Percentiles rank a stretch among this genome's conserved stretches.
phyloP scores from a whole-genome alignment of 2,888 invertebrate species.

The Spisula subtruncata region DNA sequence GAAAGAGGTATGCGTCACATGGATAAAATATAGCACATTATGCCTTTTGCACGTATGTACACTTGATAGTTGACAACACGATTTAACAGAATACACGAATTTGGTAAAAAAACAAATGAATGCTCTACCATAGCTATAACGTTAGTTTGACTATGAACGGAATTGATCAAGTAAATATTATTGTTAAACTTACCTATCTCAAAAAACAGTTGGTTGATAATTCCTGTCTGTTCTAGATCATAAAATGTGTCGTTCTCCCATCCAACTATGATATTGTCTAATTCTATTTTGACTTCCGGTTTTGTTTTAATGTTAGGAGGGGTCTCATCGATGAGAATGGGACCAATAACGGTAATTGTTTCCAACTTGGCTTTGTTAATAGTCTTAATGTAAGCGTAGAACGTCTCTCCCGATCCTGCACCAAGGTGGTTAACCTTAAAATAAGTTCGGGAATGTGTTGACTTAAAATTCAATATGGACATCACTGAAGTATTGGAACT shows the following conservation, averaged over 20 bases:
- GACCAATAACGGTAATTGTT: slow-evolving; percentile 60
- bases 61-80: too few relatives aligned
- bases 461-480: slow-evolving; percentile 59
- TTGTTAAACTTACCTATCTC: slow-evolving; percentile 63
- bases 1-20: too few relatives aligned
- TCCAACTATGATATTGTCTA: slow-evolving; percentile 45
- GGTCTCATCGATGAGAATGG: slow-evolving; percentile 73
- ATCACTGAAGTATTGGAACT: slow-evolving; percentile 29
- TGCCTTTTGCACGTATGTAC: too few relatives aligned
- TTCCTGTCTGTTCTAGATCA: slow-evolving; percentile 66
- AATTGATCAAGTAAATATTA: background rate
- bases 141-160: too few relatives aligned
- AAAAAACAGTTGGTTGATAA: slow-evolving; percentile 53
- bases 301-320: slow-evolving; percentile 59
- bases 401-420: slow-evolving; percentile 51
- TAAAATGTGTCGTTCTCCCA: slow-evolving; percentile 66
- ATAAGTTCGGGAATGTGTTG: slow-evolving; percentile 52
- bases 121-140: too few relatives aligned
- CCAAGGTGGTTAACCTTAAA: slow-evolving; percentile 65
- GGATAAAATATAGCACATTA: too few relatives aligned
- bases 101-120: too few relatives aligned
- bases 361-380: slow-evolving; percentile 71
- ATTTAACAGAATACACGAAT: too few relatives aligned
- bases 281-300: slow-evolving; percentile 44
- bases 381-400: slow-evolving; percentile 68